A percentile compares a stretch with the other conserved stretches of the same genome.
phyloP scores from a whole-genome alignment of 1,140 invertebrate species.

The Paracyclopina nana region DNA sequence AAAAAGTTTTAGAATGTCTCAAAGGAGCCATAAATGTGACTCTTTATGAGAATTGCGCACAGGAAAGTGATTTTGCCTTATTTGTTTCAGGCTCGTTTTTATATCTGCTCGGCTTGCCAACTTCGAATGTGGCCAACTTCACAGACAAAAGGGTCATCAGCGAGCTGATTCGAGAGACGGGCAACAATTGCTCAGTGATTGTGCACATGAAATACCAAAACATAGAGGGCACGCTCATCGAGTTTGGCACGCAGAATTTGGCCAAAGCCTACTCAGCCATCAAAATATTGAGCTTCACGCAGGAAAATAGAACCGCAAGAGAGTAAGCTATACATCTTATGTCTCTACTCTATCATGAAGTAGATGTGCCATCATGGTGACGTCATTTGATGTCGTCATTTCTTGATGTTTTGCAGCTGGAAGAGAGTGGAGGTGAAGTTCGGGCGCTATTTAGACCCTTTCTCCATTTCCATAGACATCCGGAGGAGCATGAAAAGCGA shows the following conservation, averaged over 20 bases:
- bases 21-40: too few relatives aligned
- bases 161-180: background rate
- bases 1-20: too few relatives aligned
- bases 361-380: too few relatives aligned
- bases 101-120: slow-evolving; percentile 1
- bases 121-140: background rate
- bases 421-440: slow-evolving; percentile 2
- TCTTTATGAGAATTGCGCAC: too few relatives aligned
- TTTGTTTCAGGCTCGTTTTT: slow-evolving; percentile 9
- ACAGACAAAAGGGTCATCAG: slow-evolving; percentile 11
- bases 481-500: background rate
- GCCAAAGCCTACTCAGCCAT: slow-evolving; percentile 10
- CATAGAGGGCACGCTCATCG: slow-evolving; percentile 2
- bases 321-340: too few relatives aligned
- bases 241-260: slow-evolving; percentile 4
- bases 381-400: too few relatives aligned
- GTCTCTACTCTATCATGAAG: too few relatives aligned
- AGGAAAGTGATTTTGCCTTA: background rate
- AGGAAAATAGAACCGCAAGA: too few relatives aligned
- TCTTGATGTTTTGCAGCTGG: slow-evolving; percentile 9
- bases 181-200: slow-evolving; percentile 3
- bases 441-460: slow-evolving; percentile 4
- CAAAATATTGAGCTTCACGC: too few relatives aligned
- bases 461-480: slow-evolving; percentile 9
- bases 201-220: slow-evolving; percentile 3